Evolutionary conservation across 2,888 invertebrate genomes (phyloP).

Genomic region (Oscheius myriophilus): DNA sequence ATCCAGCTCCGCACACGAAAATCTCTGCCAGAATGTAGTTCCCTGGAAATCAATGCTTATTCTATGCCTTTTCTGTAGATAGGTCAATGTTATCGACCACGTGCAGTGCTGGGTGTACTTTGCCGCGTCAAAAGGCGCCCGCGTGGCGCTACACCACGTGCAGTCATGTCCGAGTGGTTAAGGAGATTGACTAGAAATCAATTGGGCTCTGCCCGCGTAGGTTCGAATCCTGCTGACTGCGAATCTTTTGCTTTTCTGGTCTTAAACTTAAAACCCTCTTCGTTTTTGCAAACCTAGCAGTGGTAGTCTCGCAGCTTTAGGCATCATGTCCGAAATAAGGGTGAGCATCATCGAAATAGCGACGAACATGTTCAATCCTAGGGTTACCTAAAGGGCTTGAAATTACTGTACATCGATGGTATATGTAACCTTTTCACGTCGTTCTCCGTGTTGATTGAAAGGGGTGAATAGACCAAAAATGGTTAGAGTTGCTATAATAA

Average conservation of each 20-base stretch:
- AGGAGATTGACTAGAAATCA: slow-evolving; percentile 65
- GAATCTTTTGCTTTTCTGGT: slow-evolving; percentile 29
- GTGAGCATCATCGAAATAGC: slow-evolving; percentile 58
- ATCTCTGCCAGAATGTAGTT: slow-evolving; percentile 35
- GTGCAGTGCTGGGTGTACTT: too few species aligned
- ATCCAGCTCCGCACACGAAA: slow-evolving; percentile 28
- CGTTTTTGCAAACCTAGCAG: slow-evolving; percentile 47
- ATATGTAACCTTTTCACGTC: slow-evolving; percentile 48
- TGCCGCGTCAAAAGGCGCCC: too few species aligned
- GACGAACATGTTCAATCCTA: slow-evolving; percentile 55
- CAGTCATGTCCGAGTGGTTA: slow-evolving; percentile 60
- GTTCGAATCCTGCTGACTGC: slow-evolving; percentile 67
- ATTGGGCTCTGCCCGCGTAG: slow-evolving; percentile 67
- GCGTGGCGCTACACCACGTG: neutral
- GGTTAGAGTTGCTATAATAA: slow-evolving; percentile 52
- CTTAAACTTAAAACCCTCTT: neutral
- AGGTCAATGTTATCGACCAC: too few species aligned
- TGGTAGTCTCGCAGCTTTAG: slow-evolving; percentile 54
- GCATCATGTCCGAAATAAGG: slow-evolving; percentile 59
- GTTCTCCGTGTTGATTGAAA: slow-evolving; percentile 41
- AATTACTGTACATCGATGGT: neutral
- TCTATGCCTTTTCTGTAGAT: slow-evolving; percentile 2
- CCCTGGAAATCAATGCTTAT: slow-evolving; percentile 19
- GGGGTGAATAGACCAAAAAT: slow-evolving; percentile 59
- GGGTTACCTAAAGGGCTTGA: slow-evolving; percentile 32